A percentile compares a stretch with the other conserved stretches of the same genome.
Conservation (phyloP, 2,888 invertebrate species). For the Drosophila vallismaia region DNA sequence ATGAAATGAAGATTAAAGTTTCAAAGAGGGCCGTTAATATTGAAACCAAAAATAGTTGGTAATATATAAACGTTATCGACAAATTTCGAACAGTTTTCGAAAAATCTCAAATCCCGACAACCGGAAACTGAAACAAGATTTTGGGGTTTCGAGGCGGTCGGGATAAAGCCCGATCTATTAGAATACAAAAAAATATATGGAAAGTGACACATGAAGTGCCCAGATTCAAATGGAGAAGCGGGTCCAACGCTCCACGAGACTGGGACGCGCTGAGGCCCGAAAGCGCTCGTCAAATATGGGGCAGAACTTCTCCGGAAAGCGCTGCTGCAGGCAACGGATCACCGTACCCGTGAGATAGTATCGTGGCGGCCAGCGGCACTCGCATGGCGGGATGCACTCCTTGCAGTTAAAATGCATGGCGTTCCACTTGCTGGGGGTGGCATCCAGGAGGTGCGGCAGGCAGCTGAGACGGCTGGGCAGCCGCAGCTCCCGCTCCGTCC, state of each 20-base stretch:
- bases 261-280: constrained; percentile 44
- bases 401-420: constrained; percentile 33
- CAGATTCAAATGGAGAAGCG: constrained; percentile 60
- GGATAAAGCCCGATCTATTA: not conserved
- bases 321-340: constrained; percentile 52
- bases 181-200: not conserved
- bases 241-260: constrained; percentile 66
- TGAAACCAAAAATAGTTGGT: too few species aligned
- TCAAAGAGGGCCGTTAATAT: too few species aligned
- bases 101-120: not conserved
- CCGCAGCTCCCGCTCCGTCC: constrained; percentile 44
- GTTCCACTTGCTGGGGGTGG: constrained; percentile 44
- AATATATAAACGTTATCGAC: too few species aligned
- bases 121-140: constrained; percentile 1
- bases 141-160: not conserved
- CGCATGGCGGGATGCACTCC: constrained; percentile 64
- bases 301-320: constrained; percentile 68
- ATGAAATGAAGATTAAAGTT: not conserved
- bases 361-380: constrained; percentile 66
- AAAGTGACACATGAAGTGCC: not conserved
- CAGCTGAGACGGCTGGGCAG: constrained; percentile 56
- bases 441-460: constrained; percentile 4
- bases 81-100: not conserved
- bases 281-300: constrained; percentile 66
- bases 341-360: constrained; percentile 68